Conservation (phyloP, 1,140 invertebrate genomes). For the Aphidius ervi region DNA sequence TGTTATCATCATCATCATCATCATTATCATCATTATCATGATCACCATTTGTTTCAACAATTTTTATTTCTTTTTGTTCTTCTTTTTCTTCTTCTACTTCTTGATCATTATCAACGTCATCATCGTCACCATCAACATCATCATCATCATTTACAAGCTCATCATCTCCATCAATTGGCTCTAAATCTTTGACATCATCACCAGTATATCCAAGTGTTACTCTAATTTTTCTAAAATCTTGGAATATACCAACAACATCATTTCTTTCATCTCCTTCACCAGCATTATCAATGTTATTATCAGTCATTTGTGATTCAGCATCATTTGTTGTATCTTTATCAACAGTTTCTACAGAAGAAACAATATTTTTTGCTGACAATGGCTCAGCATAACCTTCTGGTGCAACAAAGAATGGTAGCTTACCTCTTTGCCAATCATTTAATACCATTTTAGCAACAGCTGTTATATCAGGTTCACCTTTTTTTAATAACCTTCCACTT, state of each 20-base stretch:
- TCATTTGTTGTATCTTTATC: slow-evolving; percentile 23
- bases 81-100: slow-evolving; percentile 29
- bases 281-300: slow-evolving; percentile 22
- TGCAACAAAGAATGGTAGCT: slow-evolving; percentile 89
- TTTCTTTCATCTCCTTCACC: slow-evolving; percentile 37
- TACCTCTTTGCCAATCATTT: slow-evolving; percentile 98
- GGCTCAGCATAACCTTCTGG: slow-evolving; percentile 75
- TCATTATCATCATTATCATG: slow-evolving; percentile 32
- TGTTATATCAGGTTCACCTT: slow-evolving; percentile 89
- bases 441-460: slow-evolving; percentile 91
- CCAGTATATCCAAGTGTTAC: slow-evolving; percentile 69
- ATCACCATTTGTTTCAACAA: slow-evolving; percentile 11
- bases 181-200: slow-evolving; percentile 52
- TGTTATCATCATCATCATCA: slow-evolving; percentile 19
- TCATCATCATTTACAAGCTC: slow-evolving; percentile 43
- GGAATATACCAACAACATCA: slow-evolving; percentile 51
- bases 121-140: slow-evolving; percentile 30
- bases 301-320: slow-evolving; percentile 19
- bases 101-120: slow-evolving; percentile 25
- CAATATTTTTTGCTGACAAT: slow-evolving; percentile 38
- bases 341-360: slow-evolving; percentile 20
- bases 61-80: slow-evolving; percentile 23
- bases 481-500: slow-evolving; percentile 89
- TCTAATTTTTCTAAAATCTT: slow-evolving; percentile 79
- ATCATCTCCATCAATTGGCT: slow-evolving; percentile 15